These are phyloP conservation scores for Falco novaeseelandiae DNA, from an alignment of 2,797 vertebrate genomes.

Conservation along the genomic window DNA sequence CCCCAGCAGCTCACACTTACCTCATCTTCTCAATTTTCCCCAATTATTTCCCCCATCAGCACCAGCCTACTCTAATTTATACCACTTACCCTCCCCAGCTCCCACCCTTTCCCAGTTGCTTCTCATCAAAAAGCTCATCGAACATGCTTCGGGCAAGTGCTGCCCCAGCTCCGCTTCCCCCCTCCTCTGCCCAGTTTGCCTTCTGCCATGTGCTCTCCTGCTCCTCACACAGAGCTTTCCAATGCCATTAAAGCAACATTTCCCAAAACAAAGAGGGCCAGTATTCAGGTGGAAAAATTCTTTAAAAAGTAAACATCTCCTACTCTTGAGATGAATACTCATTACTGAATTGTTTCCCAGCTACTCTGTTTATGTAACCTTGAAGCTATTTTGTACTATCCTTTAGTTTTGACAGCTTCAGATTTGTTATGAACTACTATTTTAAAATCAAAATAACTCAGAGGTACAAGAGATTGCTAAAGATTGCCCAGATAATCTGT, in stretches of 20 bases:
- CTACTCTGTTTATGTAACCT: conserved; percentile 51
- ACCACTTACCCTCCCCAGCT: neutral
- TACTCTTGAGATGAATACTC: neutral
- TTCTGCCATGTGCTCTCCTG: neutral
- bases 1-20: neutral
- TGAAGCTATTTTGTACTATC: neutral
- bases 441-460: conserved; percentile 9
- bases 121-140: neutral
- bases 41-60: neutral
- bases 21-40: neutral
- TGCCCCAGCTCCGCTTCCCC: neutral
- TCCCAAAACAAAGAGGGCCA: neutral
- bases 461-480: neutral
- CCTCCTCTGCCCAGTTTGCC: neutral
- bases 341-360: neutral
- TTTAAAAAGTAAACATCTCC: neutral
- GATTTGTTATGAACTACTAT: conserved; percentile 16
- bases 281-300: neutral
- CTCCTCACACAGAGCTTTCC: neutral
- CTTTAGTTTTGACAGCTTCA: conserved; percentile 17
- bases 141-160: neutral
- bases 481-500: neutral
- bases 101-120: neutral
- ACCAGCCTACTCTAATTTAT: neutral
- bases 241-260: neutral